Evolutionary conservation across 2,888 invertebrate genomes (phyloP).

Genomic region (Cantharis flavilabris): DNA sequence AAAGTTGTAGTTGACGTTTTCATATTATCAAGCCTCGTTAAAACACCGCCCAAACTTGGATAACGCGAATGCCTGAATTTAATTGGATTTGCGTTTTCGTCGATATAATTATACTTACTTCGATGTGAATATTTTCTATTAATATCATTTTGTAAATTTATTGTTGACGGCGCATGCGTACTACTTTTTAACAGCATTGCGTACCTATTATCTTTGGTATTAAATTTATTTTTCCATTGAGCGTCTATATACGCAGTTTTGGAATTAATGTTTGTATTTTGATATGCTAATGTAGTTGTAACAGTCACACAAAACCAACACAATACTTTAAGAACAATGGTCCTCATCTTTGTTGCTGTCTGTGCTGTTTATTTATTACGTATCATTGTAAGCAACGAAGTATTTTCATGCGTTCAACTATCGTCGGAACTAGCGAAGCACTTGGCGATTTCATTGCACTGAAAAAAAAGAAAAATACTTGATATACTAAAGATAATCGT

Average conservation of each 20-base stretch:
- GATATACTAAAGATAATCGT: too few species aligned
- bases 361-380: slow-evolving; percentile 20
- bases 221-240: slow-evolving; percentile 14
- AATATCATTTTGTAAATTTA: neutral
- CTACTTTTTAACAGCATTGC: slow-evolving; percentile 15
- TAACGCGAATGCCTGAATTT: slow-evolving; percentile 24
- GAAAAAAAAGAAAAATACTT: neutral
- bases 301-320: slow-evolving; percentile 20
- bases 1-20: slow-evolving; percentile 4
- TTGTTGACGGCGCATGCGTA: slow-evolving; percentile 7
- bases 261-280: slow-evolving; percentile 12
- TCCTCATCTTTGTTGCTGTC: slow-evolving; percentile 17
- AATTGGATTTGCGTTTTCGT: slow-evolving; percentile 7
- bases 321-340: slow-evolving; percentile 18
- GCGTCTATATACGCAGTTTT: slow-evolving; percentile 23
- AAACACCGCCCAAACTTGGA: slow-evolving; percentile 15
- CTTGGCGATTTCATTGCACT: slow-evolving; percentile 5
- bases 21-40: slow-evolving; percentile 18
- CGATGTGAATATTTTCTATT: neutral
- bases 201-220: slow-evolving; percentile 22
- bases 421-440: neutral
- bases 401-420: slow-evolving; percentile 9
- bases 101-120: slow-evolving; percentile 12
- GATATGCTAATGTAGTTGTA: slow-evolving; percentile 9
- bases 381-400: slow-evolving; percentile 15